These are phyloP conservation scores for Chymomyza costata DNA, from an alignment of 1,140 invertebrate species.

Conservation along the genomic window DNA sequence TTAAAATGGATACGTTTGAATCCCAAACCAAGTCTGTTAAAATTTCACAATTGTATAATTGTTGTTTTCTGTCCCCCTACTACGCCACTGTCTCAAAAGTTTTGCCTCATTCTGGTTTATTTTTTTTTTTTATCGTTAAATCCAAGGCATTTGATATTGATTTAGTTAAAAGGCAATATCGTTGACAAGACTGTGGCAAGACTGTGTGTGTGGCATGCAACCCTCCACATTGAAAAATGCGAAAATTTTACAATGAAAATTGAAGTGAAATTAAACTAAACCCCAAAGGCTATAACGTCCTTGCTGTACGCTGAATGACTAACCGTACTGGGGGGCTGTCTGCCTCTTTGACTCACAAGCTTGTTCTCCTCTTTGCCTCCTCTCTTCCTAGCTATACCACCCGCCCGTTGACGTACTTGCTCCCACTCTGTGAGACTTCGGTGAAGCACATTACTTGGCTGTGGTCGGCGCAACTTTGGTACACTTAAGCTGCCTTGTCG, in stretches of 20 bases:
- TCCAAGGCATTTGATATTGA: conserved; percentile 66
- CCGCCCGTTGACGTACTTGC: conserved; percentile 36
- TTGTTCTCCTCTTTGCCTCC: too few relatives aligned
- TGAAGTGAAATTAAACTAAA: conserved; percentile 70
- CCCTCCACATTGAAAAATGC: conserved; percentile 60
- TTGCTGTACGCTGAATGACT: conserved; percentile 8
- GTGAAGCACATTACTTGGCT: conserved; percentile 66
- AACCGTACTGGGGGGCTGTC: not conserved
- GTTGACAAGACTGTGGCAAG: conserved; percentile 45
- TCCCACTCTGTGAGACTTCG: conserved; percentile 51
- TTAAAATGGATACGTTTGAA: too few relatives aligned
- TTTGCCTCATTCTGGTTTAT: not conserved
- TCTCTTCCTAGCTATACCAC: too few relatives aligned
- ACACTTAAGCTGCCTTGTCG: conserved; percentile 57
- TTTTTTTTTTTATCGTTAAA: conserved; percentile 33
- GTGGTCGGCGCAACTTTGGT: conserved; percentile 61
- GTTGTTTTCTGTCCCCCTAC: too few relatives aligned
- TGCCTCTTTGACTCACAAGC: not conserved
- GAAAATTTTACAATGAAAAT: conserved; percentile 71
- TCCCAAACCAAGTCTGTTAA: too few relatives aligned
- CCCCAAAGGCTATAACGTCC: conserved; percentile 55
- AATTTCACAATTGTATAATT: too few relatives aligned
- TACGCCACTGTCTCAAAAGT: too few relatives aligned
- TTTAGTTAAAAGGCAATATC: conserved; percentile 72
- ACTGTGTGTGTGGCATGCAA: conserved; percentile 24